phyloP scores from a whole-genome alignment of 2,113 vertebrate species.

The Tetrax tetrax region DNA sequence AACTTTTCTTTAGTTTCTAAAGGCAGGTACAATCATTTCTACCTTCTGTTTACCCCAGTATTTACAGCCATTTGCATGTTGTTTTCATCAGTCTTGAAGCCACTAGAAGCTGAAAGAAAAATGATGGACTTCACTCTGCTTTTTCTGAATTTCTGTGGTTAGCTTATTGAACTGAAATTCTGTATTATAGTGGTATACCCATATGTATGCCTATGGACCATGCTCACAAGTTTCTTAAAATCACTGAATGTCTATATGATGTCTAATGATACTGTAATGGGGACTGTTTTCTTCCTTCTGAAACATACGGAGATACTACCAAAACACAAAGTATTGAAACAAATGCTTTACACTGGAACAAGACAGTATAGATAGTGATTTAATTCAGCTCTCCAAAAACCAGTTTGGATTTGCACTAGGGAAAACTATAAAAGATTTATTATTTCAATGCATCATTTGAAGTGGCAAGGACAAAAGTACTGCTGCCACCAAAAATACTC shows the following conservation, averaged over 20 bases:
- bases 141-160: neutral
- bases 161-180: neutral
- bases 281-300: neutral
- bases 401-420: neutral
- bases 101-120: neutral
- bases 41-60: neutral
- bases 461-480: neutral
- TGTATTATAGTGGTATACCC: neutral
- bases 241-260: neutral
- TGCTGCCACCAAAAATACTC: neutral
- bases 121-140: neutral
- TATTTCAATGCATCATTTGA: neutral
- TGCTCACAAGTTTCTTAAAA: neutral
- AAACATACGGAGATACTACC: neutral
- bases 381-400: neutral
- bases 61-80: neutral
- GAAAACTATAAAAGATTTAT: neutral
- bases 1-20: neutral
- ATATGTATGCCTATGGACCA: too few relatives aligned
- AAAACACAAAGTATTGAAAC: neutral
- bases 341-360: neutral
- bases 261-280: neutral
- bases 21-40: neutral
- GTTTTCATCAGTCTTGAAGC: neutral
- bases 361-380: neutral